Conservation (phyloP, 2,113 vertebrate species). For the Galeopterus variegatus region DNA sequence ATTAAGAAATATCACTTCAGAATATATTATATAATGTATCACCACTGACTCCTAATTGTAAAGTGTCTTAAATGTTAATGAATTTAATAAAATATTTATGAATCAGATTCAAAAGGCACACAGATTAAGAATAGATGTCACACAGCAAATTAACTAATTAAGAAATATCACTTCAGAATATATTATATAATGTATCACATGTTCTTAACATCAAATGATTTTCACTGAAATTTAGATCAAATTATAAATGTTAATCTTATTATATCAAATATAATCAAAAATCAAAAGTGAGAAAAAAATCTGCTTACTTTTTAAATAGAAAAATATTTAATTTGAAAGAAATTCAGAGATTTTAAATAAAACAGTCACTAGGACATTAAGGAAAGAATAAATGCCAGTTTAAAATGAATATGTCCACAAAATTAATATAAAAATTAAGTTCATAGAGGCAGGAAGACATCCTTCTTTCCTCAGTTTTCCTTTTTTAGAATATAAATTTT, state of each 20-base stretch:
- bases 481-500: conserved; percentile 1
- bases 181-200: conserved; percentile 35
- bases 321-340: conserved; percentile 4
- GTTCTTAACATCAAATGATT: conserved; percentile 11
- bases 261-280: background rate
- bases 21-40: conserved; percentile 50
- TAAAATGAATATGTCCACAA: background rate
- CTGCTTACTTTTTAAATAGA: background rate
- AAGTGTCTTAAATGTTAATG: conserved; percentile 68
- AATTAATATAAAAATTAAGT: conserved; percentile 16
- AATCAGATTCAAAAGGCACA: conserved; percentile 56
- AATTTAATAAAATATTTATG: conserved; percentile 69
- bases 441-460: background rate
- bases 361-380: background rate
- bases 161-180: conserved; percentile 56
- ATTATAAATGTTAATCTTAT: conserved; percentile 10
- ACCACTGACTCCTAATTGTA: conserved; percentile 58
- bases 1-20: conserved; percentile 61
- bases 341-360: background rate
- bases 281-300: background rate
- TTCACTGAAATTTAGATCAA: background rate
- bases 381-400: background rate
- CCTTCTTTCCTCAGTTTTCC: background rate
- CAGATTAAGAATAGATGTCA: conserved; percentile 62
- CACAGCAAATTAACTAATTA: conserved; percentile 57